phyloP scores from a whole-genome alignment of 2,888 invertebrate genomes.

The Drosophila conformis region DNA sequence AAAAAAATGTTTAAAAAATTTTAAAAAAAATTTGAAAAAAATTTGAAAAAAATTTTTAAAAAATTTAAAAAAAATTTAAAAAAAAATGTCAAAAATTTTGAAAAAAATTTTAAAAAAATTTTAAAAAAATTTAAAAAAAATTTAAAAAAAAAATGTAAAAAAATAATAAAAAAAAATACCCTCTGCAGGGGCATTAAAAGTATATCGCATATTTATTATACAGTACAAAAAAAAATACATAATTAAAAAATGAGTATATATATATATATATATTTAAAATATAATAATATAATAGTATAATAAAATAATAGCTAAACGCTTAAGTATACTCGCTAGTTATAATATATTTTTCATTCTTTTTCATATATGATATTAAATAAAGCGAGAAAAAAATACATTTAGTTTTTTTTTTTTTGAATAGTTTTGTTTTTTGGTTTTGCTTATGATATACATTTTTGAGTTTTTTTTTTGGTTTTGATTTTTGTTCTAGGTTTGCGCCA shows the following conservation, averaged over 20 bases:
- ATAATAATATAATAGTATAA: slow-evolving; percentile 4
- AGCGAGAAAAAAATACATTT: slow-evolving; percentile 43
- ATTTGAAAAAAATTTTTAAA: no score
- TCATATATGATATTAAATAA: slow-evolving; percentile 48
- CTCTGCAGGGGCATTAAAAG: slow-evolving; percentile 17
- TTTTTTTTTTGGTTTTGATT: slow-evolving; percentile 31
- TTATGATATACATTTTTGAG: slow-evolving; percentile 18
- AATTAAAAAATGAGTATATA: slow-evolving; percentile 15
- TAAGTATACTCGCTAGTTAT: slow-evolving; percentile 46
- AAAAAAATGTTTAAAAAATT: no score
- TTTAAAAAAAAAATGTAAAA: neutral
- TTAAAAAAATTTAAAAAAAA: no score
- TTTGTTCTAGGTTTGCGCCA: slow-evolving; percentile 34
- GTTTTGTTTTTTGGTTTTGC: slow-evolving; percentile 13
- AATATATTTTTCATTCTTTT: slow-evolving; percentile 14
- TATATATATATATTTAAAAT: slow-evolving; percentile 1
- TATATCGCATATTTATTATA: slow-evolving; percentile 51
- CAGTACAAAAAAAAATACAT: slow-evolving; percentile 20
- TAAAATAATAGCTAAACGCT: slow-evolving; percentile 38
- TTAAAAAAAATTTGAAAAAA: no score
- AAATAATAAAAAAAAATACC: neutral
- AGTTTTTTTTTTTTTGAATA: slow-evolving; percentile 10
- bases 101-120: no score
- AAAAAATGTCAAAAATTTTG: fast-evolving
- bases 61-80: no score